Evolutionary conservation across 2,888 invertebrate species (phyloP).

Genomic region (Nomada ruficornis): DNA sequence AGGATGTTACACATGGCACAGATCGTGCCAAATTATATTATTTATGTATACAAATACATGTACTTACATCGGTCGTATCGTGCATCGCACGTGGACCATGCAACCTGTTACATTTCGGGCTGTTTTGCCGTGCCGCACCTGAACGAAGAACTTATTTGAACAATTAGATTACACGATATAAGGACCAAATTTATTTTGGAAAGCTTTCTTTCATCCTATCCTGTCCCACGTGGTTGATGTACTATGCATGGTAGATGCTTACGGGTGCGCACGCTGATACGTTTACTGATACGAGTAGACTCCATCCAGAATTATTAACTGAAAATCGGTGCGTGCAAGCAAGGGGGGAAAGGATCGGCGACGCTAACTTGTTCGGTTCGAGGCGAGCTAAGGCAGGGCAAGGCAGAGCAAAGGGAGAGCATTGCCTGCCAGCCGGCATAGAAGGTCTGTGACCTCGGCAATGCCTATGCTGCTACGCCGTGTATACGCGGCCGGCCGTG

Average conservation of each 20-base stretch:
- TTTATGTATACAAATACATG: too few relatives aligned
- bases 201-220: conserved; percentile 2
- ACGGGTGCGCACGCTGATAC: neutral
- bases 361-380: conserved; percentile 51
- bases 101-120: conserved; percentile 44
- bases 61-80: conserved; percentile 43
- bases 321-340: conserved; percentile 43
- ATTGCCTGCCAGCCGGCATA: conserved; percentile 79
- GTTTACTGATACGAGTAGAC: neutral
- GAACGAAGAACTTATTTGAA: neutral
- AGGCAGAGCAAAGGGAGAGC: conserved; percentile 72
- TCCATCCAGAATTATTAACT: neutral
- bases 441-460: conserved; percentile 83
- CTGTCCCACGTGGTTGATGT: neutral
- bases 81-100: conserved; percentile 18
- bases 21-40: conserved; percentile 44
- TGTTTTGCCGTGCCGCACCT: neutral
- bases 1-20: conserved; percentile 45
- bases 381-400: conserved; percentile 53
- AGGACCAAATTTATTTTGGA: conserved; percentile 14
- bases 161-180: neutral
- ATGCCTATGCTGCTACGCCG: conserved; percentile 71
- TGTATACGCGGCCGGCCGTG: conserved; percentile 55
- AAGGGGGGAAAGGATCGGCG: conserved; percentile 54
- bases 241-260: neutral